Percentiles rank a stretch among this genome's conserved stretches.
These are phyloP conservation scores for Pomatostomus ruficeps DNA, from an alignment of 2,113 vertebrate species.

Conservation along the genomic window DNA sequence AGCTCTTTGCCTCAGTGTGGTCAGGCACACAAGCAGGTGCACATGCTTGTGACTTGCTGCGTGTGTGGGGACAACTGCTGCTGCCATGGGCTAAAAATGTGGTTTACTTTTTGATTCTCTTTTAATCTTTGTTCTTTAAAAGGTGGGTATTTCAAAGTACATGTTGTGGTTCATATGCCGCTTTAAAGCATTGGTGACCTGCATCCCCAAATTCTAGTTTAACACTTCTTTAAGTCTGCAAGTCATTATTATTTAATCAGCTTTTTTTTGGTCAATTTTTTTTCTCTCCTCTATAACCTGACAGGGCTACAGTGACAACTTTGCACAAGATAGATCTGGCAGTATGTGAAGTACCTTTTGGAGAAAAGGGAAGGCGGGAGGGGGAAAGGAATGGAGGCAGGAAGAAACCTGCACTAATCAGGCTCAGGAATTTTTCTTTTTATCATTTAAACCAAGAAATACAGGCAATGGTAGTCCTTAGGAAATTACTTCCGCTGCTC, in stretches of 20 bases:
- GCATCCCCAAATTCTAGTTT: background rate
- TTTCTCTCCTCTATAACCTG: background rate
- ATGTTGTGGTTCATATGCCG: background rate
- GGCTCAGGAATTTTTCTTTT: background rate
- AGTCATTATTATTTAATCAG: background rate
- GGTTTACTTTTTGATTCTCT: background rate
- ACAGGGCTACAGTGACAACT: background rate
- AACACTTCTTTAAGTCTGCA: background rate
- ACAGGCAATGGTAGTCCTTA: background rate
- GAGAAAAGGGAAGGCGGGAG: background rate
- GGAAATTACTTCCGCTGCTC: background rate
- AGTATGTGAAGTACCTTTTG: background rate
- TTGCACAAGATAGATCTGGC: background rate
- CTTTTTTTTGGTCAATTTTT: background rate
- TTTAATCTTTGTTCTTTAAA: background rate
- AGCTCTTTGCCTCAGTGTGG: no score
- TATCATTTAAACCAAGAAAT: background rate
- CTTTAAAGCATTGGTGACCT: background rate
- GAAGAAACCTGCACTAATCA: background rate
- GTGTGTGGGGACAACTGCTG: background rate
- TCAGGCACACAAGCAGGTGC: rapidly evolving
- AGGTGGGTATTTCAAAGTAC: background rate
- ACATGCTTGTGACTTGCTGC: background rate
- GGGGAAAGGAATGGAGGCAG: background rate
- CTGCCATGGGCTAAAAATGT: background rate